Evolutionary conservation across 2,113 vertebrate species (phyloP).

Genomic region (Gymnogyps californianus): DNA sequence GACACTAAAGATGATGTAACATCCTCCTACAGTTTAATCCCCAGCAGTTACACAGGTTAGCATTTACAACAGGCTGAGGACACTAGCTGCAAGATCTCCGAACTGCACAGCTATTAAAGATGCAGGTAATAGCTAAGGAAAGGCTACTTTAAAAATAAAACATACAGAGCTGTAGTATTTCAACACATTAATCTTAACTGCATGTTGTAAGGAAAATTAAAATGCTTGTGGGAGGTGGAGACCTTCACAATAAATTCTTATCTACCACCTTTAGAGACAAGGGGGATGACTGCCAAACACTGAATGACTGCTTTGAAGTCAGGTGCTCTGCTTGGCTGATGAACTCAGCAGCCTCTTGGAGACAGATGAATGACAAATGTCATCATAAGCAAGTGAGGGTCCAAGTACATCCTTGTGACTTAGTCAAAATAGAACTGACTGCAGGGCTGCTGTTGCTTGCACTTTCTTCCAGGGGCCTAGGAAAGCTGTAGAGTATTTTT

Average conservation of each 20-base stretch:
- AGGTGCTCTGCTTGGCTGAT: background rate
- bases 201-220: background rate
- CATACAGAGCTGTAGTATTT: background rate
- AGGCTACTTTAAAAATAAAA: background rate
- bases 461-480: background rate
- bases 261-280: background rate
- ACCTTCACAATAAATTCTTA: background rate
- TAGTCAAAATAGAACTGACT: background rate
- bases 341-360: background rate
- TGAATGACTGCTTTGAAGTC: background rate
- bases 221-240: background rate
- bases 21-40: background rate
- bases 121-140: background rate
- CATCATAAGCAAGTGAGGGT: fast-evolving
- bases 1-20: background rate
- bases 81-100: background rate
- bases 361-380: background rate
- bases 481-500: background rate
- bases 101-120: background rate
- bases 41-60: background rate
- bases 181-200: background rate
- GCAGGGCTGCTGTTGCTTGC: background rate
- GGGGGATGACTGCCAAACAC: background rate
- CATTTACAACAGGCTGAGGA: background rate
- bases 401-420: background rate